These are phyloP conservation scores for Polydesmus complanatus DNA, from an alignment of 2,888 invertebrate species.

Conservation along the genomic window DNA sequence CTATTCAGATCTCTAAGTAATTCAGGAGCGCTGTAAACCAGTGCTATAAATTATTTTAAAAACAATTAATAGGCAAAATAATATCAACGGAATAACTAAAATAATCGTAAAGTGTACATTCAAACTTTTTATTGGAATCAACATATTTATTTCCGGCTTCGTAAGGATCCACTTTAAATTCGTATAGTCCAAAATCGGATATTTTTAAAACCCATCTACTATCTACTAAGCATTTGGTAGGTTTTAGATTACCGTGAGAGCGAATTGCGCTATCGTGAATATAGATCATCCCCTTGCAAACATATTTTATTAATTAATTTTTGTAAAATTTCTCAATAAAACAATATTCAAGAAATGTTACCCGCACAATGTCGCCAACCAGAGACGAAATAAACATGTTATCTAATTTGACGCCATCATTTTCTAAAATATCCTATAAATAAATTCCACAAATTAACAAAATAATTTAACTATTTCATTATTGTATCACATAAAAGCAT, in stretches of 20 bases:
- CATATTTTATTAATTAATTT: conserved; percentile 3
- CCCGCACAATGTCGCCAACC: conserved; percentile 36
- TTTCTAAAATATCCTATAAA: conserved; percentile 28
- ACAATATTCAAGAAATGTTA: conserved; percentile 21
- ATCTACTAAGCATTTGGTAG: conserved; percentile 77
- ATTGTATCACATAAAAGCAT: no score
- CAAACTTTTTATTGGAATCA: conserved; percentile 10
- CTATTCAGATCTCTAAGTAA: conserved; percentile 44
- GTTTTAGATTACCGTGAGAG: conserved; percentile 70
- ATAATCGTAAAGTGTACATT: conserved; percentile 10
- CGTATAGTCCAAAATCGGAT: conserved; percentile 70
- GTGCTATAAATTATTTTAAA: conserved; percentile 24
- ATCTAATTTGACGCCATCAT: conserved; percentile 32
- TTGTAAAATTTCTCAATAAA: not conserved
- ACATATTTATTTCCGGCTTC: not conserved
- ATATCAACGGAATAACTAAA: not conserved
- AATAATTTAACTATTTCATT: not conserved
- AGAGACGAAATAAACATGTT: conserved; percentile 37
- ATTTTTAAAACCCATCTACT: conserved; percentile 76
- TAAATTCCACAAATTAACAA: not conserved
- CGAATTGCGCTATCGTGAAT: conserved; percentile 65
- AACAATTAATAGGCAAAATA: conserved; percentile 2
- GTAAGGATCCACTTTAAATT: conserved; percentile 46
- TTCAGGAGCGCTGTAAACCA: conserved; percentile 63
- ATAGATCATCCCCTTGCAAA: conserved; percentile 59